A percentile compares a stretch with the other conserved stretches of the same genome.
These are phyloP conservation scores for Epizoanthus scotinus DNA, from an alignment of 92 coral and sea anemone genomes.

Conservation along the genomic window DNA sequence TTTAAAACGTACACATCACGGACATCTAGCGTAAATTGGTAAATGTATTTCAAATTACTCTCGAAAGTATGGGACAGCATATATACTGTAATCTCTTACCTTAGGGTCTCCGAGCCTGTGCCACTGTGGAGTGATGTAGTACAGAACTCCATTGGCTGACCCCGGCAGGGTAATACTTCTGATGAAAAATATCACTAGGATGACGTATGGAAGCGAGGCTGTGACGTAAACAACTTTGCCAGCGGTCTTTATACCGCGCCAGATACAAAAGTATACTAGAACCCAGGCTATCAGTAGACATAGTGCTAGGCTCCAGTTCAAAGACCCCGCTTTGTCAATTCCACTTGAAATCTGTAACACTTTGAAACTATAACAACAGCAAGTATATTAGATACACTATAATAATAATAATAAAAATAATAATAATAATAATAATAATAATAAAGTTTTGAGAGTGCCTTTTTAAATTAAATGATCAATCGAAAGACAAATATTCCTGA, in stretches of 20 bases:
- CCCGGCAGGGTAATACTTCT: slow-evolving; percentile 57
- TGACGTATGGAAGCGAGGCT: slow-evolving; percentile 51
- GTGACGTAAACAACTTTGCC: slow-evolving; percentile 61
- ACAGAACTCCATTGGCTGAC: slow-evolving; percentile 47
- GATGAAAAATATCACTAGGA: slow-evolving; percentile 51
- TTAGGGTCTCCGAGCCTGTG: slow-evolving; percentile 49
- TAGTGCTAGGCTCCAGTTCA: slow-evolving; percentile 46
- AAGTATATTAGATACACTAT: not conserved
- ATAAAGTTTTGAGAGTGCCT: too few species aligned
- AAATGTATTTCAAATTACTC: too few species aligned
- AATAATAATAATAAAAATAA: too few species aligned
- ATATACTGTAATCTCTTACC: not conserved
- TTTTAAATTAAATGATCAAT: too few species aligned
- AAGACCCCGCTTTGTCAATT: slow-evolving; percentile 39
- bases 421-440: too few species aligned
- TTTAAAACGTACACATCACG: too few species aligned
- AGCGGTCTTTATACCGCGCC: slow-evolving; percentile 57
- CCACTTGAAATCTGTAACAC: slow-evolving; percentile 44
- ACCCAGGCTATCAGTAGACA: slow-evolving; percentile 62
- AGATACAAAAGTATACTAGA: slow-evolving; percentile 54
- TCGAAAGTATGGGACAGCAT: too few species aligned
- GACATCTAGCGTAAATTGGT: too few species aligned
- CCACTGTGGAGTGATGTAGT: slow-evolving; percentile 50
- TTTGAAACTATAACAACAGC: slow-evolving; percentile 29
- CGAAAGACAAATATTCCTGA: too few species aligned